Evolutionary conservation across 2,113 vertebrate species (phyloP).

Genomic region (Chunga burmeisteri): DNA sequence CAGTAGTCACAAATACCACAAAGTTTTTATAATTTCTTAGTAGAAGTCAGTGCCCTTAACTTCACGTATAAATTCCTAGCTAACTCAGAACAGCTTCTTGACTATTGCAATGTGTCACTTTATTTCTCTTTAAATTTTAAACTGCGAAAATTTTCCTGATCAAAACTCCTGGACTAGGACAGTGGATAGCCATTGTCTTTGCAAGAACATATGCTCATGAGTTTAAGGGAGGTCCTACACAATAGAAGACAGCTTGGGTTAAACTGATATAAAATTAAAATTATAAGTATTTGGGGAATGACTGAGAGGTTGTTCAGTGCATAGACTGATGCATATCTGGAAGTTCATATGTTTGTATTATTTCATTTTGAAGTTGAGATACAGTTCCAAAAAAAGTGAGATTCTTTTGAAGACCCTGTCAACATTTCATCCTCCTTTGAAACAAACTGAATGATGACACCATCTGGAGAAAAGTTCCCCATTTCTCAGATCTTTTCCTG

Average conservation of each 20-base stretch:
- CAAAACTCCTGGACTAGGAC: background rate
- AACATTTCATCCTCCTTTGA: background rate
- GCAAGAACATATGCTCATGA: accelerated
- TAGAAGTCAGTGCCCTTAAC: background rate
- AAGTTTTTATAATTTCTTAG: background rate
- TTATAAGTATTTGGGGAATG: background rate
- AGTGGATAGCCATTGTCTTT: background rate
- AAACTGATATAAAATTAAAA: background rate
- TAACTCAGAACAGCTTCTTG: background rate
- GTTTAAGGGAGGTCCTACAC: background rate
- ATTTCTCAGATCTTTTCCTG: background rate
- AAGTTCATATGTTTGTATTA: background rate
- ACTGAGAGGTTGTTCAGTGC: background rate
- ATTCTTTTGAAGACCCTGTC: background rate
- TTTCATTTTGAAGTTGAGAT: background rate
- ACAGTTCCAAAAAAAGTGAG: background rate
- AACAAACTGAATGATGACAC: background rate
- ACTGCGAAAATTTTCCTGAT: background rate
- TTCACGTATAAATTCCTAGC: background rate
- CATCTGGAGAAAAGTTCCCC: background rate
- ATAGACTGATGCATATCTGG: background rate
- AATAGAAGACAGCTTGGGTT: background rate
- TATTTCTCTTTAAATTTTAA: background rate
- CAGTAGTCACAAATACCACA: background rate
- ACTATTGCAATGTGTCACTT: background rate